Evolutionary conservation across 2,797 vertebrate genomes (phyloP).

Genomic region (Nyctalus aviator): DNA sequence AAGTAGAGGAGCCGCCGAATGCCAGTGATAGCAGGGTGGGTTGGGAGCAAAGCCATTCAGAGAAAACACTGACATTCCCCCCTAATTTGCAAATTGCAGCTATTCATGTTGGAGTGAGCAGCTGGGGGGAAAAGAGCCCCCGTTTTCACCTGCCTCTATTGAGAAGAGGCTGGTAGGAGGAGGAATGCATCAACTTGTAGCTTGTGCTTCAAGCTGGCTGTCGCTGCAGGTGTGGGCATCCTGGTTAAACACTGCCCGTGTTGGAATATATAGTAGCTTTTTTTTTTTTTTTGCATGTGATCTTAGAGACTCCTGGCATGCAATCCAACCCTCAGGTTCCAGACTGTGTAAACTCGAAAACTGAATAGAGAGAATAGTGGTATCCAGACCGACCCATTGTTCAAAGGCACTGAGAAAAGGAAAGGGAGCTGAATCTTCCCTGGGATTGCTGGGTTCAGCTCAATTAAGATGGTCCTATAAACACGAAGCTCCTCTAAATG

Average conservation of each 20-base stretch:
- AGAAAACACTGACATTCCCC: constrained; percentile 74
- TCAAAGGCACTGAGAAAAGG: not conserved
- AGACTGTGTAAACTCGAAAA: constrained; percentile 14
- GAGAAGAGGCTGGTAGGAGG: not conserved
- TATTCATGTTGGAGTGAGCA: constrained; percentile 65
- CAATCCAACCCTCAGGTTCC: not conserved
- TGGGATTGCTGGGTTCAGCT: constrained; percentile 19
- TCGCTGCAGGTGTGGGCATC: not conserved
- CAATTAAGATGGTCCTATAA: constrained; percentile 62
- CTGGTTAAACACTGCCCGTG: not conserved
- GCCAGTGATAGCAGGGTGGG: constrained; percentile 42
- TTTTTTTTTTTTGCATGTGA: not conserved
- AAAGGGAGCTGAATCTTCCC: not conserved
- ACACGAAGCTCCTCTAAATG: constrained; percentile 31
- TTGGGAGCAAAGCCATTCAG: constrained; percentile 58
- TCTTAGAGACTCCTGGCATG: not conserved
- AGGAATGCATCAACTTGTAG: constrained; percentile 73
- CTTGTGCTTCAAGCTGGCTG: not conserved
- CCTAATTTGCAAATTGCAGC: constrained; percentile 80
- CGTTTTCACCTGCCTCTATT: constrained; percentile 65
- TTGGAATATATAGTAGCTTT: not conserved
- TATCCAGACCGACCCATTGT: not conserved
- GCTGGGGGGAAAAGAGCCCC: constrained; percentile 28
- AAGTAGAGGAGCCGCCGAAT: not conserved
- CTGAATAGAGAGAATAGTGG: not conserved